A percentile compares a stretch with the other conserved stretches of the same genome.
Conservation (phyloP, 1,140 invertebrate genomes). For the Maniola jurtina region DNA sequence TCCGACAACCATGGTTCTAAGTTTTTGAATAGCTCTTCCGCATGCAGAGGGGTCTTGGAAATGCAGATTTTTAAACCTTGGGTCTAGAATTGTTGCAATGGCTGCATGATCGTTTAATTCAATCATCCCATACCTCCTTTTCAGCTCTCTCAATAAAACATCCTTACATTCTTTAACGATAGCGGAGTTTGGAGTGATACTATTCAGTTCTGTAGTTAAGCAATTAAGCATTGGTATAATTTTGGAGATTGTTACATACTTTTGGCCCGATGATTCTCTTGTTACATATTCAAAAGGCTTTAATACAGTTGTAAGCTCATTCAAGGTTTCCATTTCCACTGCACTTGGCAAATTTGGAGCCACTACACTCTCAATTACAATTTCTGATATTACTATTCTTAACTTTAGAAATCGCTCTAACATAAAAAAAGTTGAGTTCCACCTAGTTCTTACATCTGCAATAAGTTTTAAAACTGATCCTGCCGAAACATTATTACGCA, state of each 20-base stretch:
- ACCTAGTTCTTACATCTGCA: constrained; percentile 20
- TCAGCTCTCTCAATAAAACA: constrained; percentile 37
- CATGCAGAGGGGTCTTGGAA: constrained; percentile 36
- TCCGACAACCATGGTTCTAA: constrained; percentile 36
- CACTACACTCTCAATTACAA: constrained; percentile 33
- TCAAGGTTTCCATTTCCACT: constrained; percentile 36
- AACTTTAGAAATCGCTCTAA: constrained; percentile 23
- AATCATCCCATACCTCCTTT: constrained; percentile 33
- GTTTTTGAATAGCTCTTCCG: constrained; percentile 32
- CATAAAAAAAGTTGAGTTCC: constrained; percentile 36
- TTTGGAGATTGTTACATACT: constrained; percentile 36
- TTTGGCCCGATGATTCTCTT: constrained; percentile 36
- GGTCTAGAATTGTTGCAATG: constrained; percentile 35
- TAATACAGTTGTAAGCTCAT: constrained; percentile 12
- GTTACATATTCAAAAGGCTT: constrained; percentile 28
- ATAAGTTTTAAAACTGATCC: constrained; percentile 20
- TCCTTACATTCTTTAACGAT: constrained; percentile 35
- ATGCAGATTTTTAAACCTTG: constrained; percentile 38
- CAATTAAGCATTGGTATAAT: constrained; percentile 41
- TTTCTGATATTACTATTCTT: constrained; percentile 16
- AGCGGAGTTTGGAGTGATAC: constrained; percentile 32
- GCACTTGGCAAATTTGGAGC: constrained; percentile 28
- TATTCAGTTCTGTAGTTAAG: constrained; percentile 35
- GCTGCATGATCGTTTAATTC: constrained; percentile 34
- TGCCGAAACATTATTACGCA: constrained; percentile 25